Percentiles rank a stretch among this genome's conserved stretches.
Conservation (phyloP, 2,888 invertebrate genomes). For the Eilema griseolum region DNA sequence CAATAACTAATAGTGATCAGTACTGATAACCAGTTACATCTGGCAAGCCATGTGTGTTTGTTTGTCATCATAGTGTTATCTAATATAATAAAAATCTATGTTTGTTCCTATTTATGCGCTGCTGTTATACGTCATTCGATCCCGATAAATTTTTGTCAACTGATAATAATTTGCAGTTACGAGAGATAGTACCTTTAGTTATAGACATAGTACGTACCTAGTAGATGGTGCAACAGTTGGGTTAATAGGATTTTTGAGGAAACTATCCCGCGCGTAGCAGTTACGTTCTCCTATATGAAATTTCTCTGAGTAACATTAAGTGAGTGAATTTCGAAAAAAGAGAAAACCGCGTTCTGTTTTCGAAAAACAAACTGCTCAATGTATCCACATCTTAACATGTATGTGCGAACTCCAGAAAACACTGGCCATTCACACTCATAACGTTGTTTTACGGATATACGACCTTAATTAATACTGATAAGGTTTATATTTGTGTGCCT, state of each 20-base stretch:
- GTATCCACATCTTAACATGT: slow-evolving; percentile 23
- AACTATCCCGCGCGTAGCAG: neutral
- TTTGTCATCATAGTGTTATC: neutral
- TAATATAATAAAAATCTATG: slow-evolving; percentile 1
- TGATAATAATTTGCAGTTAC: neutral
- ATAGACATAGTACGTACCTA: neutral
- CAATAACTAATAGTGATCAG: neutral
- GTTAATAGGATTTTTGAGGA: neutral
- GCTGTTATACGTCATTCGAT: neutral
- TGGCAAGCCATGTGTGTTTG: neutral
- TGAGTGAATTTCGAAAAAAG: slow-evolving; percentile 7
- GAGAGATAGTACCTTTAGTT: neutral
- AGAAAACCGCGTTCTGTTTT: slow-evolving; percentile 20
- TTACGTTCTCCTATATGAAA: neutral
- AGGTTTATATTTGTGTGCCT: slow-evolving; percentile 17
- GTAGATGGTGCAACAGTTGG: neutral
- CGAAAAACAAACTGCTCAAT: slow-evolving; percentile 20
- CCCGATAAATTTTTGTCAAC: neutral
- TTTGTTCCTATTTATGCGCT: neutral
- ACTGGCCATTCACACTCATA: slow-evolving; percentile 30
- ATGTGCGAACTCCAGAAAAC: slow-evolving; percentile 48
- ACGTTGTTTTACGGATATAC: slow-evolving; percentile 10
- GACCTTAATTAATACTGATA: slow-evolving; percentile 7
- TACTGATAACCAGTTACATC: neutral
- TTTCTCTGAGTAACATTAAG: neutral